phyloP scores from a whole-genome alignment of 2,888 invertebrate species.

The Amphipyra tragopoginis region DNA sequence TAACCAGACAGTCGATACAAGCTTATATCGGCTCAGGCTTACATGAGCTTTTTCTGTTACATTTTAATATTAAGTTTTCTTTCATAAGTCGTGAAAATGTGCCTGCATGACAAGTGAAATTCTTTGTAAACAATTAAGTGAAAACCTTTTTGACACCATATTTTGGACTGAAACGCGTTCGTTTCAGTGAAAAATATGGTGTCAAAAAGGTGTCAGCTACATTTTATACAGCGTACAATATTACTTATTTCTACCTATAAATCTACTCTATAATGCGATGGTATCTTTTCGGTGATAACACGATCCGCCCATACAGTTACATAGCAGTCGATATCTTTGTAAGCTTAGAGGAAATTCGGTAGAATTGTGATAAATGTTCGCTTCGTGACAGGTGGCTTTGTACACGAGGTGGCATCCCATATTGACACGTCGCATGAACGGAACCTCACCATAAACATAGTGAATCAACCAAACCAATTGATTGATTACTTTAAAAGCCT shows the following conservation, averaged over 20 bases:
- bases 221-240: slow-evolving; percentile 14
- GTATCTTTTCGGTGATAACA: slow-evolving; percentile 38
- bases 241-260: background rate
- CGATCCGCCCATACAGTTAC: slow-evolving; percentile 42
- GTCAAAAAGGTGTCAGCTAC: background rate
- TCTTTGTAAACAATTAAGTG: slow-evolving; percentile 19
- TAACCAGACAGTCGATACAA: background rate
- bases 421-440: slow-evolving; percentile 76
- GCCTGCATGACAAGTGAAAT: slow-evolving; percentile 17
- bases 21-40: background rate
- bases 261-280: slow-evolving; percentile 25
- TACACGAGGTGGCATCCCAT: slow-evolving; percentile 75
- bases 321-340: slow-evolving; percentile 59
- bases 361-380: slow-evolving; percentile 81
- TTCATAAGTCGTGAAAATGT: background rate
- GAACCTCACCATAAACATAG: slow-evolving; percentile 74
- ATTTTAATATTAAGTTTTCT: background rate
- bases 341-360: slow-evolving; percentile 66
- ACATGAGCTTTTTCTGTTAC: slow-evolving; percentile 1
- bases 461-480: slow-evolving; percentile 60
- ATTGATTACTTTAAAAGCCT: slow-evolving; percentile 72
- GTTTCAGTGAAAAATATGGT: no score
- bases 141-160: slow-evolving; percentile 13
- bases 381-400: slow-evolving; percentile 78
- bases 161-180: background rate